These are phyloP conservation scores for Corythoichthys intestinalis DNA, from an alignment of 2,113 vertebrate genomes.

Conservation along the genomic window DNA sequence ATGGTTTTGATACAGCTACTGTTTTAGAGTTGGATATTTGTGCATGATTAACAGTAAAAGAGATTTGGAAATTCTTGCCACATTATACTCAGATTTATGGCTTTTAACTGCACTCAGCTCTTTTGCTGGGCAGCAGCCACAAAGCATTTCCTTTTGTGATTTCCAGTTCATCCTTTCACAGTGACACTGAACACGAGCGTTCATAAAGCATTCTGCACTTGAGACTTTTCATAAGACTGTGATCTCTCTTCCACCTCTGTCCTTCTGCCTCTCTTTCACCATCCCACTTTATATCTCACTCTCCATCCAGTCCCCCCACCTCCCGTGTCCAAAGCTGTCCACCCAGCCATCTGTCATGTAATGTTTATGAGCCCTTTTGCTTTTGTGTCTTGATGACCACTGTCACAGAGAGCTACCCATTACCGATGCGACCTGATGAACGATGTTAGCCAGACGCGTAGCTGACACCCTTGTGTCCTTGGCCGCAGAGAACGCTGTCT, in stretches of 20 bases:
- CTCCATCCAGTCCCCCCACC: constrained; percentile 53
- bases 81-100: constrained; percentile 15
- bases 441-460: constrained; percentile 63
- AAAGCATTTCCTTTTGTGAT: constrained; percentile 25
- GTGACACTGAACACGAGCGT: constrained; percentile 52
- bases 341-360: constrained; percentile 72
- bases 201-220: constrained; percentile 45
- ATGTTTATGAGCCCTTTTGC: constrained; percentile 74
- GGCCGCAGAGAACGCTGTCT: constrained; percentile 59
- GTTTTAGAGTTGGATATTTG: background rate
- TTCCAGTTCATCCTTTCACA: constrained; percentile 29
- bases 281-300: constrained; percentile 58
- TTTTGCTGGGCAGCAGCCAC: constrained; percentile 14
- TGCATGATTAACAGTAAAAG: background rate
- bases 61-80: constrained; percentile 14
- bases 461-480: constrained; percentile 71
- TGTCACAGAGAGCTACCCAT: constrained; percentile 72
- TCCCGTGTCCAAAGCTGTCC: constrained; percentile 63
- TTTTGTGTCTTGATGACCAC: constrained; percentile 76
- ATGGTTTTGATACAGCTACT: background rate
- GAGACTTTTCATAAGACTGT: constrained; percentile 51
- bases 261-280: constrained; percentile 44
- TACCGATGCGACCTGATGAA: constrained; percentile 72
- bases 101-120: constrained; percentile 1
- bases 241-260: constrained; percentile 58